A percentile compares a stretch with the other conserved stretches of the same genome.
Evolutionary conservation across 2,113 vertebrate genomes (phyloP).

Genomic region (Sorex araneus): DNA sequence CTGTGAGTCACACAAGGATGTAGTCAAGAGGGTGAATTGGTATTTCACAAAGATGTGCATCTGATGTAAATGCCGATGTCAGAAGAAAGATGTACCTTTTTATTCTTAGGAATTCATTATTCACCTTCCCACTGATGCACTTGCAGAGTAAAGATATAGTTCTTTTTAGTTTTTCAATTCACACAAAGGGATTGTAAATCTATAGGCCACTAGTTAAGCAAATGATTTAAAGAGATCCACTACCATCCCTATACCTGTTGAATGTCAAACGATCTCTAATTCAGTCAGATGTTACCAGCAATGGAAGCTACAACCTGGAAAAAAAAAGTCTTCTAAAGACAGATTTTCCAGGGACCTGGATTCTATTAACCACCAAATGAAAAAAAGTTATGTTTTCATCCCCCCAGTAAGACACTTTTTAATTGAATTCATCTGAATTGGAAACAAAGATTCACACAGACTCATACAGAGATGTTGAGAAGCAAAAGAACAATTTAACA

Average conservation of each 20-base stretch:
- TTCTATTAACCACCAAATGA: not conserved
- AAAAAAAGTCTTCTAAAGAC: not conserved
- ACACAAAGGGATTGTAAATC: not conserved
- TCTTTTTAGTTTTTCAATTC: not conserved
- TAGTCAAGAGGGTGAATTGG: not conserved
- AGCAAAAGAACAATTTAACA: not conserved
- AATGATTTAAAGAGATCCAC: not conserved
- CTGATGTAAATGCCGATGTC: not conserved
- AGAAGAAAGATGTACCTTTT: not conserved
- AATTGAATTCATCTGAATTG: not conserved
- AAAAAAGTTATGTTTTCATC: not conserved
- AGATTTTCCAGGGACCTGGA: not conserved
- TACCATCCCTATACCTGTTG: not conserved
- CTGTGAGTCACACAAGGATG: not conserved
- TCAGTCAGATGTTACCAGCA: not conserved
- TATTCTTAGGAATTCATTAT: not conserved
- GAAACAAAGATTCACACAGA: not conserved
- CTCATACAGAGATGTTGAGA: slow-evolving; percentile 17
- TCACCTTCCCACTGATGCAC: not conserved
- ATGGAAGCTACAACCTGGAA: not conserved
- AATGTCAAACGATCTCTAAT: slow-evolving; percentile 6
- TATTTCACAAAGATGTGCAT: not conserved
- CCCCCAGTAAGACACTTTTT: not conserved
- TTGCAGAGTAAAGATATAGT: not conserved
- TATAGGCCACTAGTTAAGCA: not conserved